phyloP scores from a whole-genome alignment of 2,888 invertebrate species.

The Harpalus rufipes region DNA sequence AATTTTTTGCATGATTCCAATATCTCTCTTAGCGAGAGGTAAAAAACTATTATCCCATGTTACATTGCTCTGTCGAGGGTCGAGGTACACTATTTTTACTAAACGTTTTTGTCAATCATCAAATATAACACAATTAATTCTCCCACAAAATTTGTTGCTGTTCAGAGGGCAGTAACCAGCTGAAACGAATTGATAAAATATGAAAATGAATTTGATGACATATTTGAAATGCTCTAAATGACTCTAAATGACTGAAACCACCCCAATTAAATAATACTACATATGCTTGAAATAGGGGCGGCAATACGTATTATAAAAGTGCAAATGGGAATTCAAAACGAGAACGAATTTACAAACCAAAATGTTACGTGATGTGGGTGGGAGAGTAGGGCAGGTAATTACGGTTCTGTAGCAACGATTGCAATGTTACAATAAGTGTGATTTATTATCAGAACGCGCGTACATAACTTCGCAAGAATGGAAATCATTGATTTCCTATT shows the following conservation, averaged over 20 bases:
- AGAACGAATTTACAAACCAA: conserved; percentile 62
- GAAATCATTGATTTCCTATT: conserved; percentile 44
- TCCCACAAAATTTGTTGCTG: not conserved
- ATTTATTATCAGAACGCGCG: conserved; percentile 61
- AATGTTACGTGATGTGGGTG: conserved; percentile 63
- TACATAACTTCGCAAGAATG: conserved; percentile 44
- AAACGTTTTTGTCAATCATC: no score
- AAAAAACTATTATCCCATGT: no score
- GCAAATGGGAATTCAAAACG: conserved; percentile 27
- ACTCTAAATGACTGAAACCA: not conserved
- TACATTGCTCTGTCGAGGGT: no score
- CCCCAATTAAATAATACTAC: not conserved
- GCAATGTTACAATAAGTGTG: conserved; percentile 64
- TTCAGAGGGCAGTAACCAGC: not conserved
- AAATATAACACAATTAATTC: not conserved
- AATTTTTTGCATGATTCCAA: no score
- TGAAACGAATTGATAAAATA: not conserved
- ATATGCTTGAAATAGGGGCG: not conserved
- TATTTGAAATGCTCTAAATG: not conserved
- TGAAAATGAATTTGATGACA: not conserved
- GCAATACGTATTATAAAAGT: conserved; percentile 34
- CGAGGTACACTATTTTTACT: no score
- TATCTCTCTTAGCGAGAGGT: no score
- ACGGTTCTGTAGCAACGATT: conserved; percentile 63
- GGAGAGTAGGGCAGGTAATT: conserved; percentile 59